Conservation (phyloP, 2,888 invertebrate species). For the Rapana venosa region DNA sequence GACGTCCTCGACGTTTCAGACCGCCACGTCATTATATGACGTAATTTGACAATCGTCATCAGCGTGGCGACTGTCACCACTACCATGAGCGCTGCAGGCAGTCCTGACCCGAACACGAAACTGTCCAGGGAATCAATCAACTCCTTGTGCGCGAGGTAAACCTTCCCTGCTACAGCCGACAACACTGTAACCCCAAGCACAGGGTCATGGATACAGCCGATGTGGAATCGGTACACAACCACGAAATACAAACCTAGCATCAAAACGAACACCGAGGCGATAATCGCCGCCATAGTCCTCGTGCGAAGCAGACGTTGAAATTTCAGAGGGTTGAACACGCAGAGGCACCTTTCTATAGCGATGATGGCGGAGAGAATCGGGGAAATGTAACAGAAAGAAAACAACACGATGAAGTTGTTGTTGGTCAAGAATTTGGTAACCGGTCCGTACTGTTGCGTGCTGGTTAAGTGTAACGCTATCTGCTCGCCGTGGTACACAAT, state of each 20-base stretch:
- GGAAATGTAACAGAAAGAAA: too few species aligned
- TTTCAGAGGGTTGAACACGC: background rate
- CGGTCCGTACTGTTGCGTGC: too few species aligned
- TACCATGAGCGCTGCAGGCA: background rate
- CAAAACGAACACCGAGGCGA: background rate
- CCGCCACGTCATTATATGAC: background rate
- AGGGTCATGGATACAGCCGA: background rate
- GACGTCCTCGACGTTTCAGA: background rate
- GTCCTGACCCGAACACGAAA: background rate
- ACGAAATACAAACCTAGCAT: background rate
- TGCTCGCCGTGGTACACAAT: too few species aligned
- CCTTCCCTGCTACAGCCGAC: background rate
- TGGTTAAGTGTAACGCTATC: too few species aligned
- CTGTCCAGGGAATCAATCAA: background rate
- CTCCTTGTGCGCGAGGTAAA: background rate
- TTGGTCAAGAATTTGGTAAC: too few species aligned
- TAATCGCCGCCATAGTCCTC: background rate
- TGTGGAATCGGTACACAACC: background rate
- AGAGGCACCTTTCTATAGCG: background rate
- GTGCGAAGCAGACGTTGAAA: background rate
- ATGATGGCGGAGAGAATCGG: background rate
- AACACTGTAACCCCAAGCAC: background rate
- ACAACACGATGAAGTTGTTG: too few species aligned
- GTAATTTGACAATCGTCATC: background rate
- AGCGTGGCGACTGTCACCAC: background rate